Percentiles rank a stretch among this genome's conserved stretches.
phyloP scores from a whole-genome alignment of 2,888 invertebrate species.

The Apotomis betuletana region DNA sequence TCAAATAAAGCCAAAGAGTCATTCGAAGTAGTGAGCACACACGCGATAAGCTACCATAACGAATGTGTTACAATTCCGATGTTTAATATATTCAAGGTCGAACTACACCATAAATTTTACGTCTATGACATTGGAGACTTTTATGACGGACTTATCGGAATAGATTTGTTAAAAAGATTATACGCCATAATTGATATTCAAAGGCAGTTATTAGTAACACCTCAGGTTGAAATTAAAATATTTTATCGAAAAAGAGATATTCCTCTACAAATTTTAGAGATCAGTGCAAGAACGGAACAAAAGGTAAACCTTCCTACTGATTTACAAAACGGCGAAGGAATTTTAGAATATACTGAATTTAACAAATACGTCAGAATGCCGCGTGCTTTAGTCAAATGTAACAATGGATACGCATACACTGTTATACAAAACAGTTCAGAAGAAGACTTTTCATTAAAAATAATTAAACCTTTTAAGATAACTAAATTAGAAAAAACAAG shows the following conservation, averaged over 20 bases:
- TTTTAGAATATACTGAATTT: background rate
- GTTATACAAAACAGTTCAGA: constrained; percentile 1
- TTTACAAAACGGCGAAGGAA: background rate
- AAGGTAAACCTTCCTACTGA: constrained; percentile 1
- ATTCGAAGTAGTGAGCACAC: too few relatives aligned
- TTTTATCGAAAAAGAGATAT: too few relatives aligned
- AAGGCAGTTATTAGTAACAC: background rate
- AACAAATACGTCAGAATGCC: constrained; percentile 7
- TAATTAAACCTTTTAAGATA: constrained; percentile 2
- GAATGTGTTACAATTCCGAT: too few relatives aligned
- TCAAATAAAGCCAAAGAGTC: too few relatives aligned
- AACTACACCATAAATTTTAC: too few relatives aligned
- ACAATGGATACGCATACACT: constrained; percentile 1
- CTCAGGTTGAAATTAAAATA: too few relatives aligned
- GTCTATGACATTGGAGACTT: background rate
- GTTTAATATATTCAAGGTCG: too few relatives aligned
- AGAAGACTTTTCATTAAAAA: background rate
- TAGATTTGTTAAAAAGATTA: background rate
- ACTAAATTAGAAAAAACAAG: background rate
- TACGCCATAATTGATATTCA: background rate
- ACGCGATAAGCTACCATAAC: too few relatives aligned
- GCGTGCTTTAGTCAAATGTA: constrained; percentile 3
- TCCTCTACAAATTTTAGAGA: background rate
- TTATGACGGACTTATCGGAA: constrained; percentile 1
- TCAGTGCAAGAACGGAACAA: background rate